Conservation (phyloP, 1,140 invertebrate species). For the roundworm (Caenorhabditis elegans) region WBcel235 BX284602.5:11667501-11668000, state of each 20-base stretch:
- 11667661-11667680: background rate
- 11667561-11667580: background rate
- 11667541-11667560: background rate
- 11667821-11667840: constrained; percentile 7
- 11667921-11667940: background rate
- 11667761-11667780: constrained; percentile 12
- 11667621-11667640: background rate
- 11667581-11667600: background rate
- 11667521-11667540: background rate
- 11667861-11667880: background rate
- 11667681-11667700: background rate
- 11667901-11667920: background rate
- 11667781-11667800: constrained; percentile 2
- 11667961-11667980: constrained; percentile 10
- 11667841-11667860: background rate
- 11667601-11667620: background rate
- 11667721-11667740: background rate
- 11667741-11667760: constrained; percentile 4
- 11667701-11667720: background rate
- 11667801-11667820: constrained; percentile 16
- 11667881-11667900: background rate
- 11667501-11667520: background rate
- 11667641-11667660: constrained; percentile 7
- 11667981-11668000: constrained; percentile 12
- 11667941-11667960: background rate